Conservation (phyloP, 2,113 vertebrate genomes). For the Hippocampus mohnikei region DNA sequence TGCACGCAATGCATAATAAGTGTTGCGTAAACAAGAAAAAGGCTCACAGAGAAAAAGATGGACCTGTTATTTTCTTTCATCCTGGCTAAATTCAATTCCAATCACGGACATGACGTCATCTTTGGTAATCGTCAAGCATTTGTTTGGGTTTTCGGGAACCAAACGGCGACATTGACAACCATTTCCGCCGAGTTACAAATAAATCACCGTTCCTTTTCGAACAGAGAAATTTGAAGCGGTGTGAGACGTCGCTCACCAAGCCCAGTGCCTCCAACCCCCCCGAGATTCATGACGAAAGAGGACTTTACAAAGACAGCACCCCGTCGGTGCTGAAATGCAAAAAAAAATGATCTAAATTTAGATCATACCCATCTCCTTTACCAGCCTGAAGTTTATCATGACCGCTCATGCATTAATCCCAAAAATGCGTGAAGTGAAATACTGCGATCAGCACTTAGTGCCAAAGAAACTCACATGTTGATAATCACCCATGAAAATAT, state of each 20-base stretch:
- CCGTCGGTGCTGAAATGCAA: background rate
- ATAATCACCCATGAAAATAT: no score
- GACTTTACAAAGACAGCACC: background rate
- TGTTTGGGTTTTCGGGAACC: constrained; percentile 43
- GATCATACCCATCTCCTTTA: background rate
- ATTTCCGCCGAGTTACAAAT: constrained; percentile 54
- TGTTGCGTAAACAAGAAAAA: constrained; percentile 22
- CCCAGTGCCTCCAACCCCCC: background rate
- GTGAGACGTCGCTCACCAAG: background rate
- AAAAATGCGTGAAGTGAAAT: background rate
- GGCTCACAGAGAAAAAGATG: constrained; percentile 4
- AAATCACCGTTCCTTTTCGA: constrained; percentile 58
- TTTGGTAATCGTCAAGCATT: constrained; percentile 26
- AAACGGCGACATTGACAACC: constrained; percentile 46
- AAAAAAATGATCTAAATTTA: background rate
- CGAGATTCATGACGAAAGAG: background rate
- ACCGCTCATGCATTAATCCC: background rate
- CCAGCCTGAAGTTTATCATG: background rate
- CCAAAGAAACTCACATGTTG: no score
- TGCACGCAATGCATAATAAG: constrained; percentile 35
- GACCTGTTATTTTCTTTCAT: background rate
- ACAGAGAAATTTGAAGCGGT: constrained; percentile 31
- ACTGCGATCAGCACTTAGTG: no score
- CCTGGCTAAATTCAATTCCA: background rate
- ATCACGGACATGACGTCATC: background rate